Percentiles rank a stretch among this genome's conserved stretches.
Evolutionary conservation across 2,888 invertebrate genomes (phyloP).

Genomic region (Drosophila picticornis): DNA sequence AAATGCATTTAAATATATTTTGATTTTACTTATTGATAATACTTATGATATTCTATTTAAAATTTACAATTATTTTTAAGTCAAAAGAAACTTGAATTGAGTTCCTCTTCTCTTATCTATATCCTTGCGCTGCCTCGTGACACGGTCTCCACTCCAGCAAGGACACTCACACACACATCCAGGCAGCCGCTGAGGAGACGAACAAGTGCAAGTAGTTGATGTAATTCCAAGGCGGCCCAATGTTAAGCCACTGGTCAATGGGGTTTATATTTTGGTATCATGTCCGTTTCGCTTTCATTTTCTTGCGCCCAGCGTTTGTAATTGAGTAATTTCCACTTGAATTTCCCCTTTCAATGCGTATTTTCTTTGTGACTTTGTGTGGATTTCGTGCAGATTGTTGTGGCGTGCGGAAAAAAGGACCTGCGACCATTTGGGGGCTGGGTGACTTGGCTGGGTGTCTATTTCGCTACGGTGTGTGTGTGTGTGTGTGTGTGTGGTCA

Average conservation of each 20-base stretch:
- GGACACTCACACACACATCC: conserved; percentile 31
- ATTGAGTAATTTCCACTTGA: conserved; percentile 81
- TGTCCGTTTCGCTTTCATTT: conserved; percentile 30
- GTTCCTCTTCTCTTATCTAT: not conserved
- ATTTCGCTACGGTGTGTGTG: conserved; percentile 29
- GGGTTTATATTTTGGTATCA: conserved; percentile 59
- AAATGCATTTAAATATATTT: not conserved
- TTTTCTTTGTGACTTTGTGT: conserved; percentile 73
- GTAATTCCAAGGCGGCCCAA: conserved; percentile 29
- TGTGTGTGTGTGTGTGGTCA: conserved; percentile 45
- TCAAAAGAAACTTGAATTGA: not conserved
- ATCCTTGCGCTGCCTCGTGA: conserved; percentile 11
- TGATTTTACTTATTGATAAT: not conserved
- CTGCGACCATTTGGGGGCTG: not conserved
- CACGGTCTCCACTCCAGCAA: conserved; percentile 42
- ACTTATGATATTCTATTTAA: not conserved
- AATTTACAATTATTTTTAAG: not conserved
- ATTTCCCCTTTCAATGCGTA: conserved; percentile 76
- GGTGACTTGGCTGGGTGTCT: conserved; percentile 23
- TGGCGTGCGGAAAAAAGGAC: conserved; percentile 10
- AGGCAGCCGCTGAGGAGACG: not conserved
- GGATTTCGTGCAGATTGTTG: conserved; percentile 70
- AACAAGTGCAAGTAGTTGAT: conserved; percentile 30
- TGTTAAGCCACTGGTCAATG: conserved; percentile 48
- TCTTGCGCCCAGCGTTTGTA: conserved; percentile 49